Conservation (phyloP, 2,797 vertebrate genomes). For the Gymnodraco acuticeps region DNA sequence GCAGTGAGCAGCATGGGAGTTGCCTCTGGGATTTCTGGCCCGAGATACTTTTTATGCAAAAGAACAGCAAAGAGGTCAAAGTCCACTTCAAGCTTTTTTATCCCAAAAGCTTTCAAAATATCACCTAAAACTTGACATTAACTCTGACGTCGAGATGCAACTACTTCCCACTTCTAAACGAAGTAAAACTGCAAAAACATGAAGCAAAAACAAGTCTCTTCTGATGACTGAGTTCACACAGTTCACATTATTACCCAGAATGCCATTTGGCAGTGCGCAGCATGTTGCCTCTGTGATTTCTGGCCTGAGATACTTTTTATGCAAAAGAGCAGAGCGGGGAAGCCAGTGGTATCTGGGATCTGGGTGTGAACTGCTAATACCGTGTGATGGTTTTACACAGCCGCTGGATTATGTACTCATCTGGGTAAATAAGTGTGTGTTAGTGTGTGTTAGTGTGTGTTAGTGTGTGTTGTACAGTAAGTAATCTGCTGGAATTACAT, state of each 20-base stretch:
- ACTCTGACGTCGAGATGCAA: background rate
- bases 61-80: background rate
- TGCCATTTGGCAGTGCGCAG: constrained; percentile 31
- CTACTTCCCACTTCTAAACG: background rate
- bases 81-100: too few species aligned
- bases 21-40: background rate
- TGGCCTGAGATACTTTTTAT: background rate
- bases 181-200: background rate
- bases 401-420: constrained; percentile 29
- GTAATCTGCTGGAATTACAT: constrained; percentile 49
- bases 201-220: background rate
- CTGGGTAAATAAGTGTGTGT: constrained; percentile 11
- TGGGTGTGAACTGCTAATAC: constrained; percentile 44
- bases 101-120: too few species aligned
- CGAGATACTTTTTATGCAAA: background rate
- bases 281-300: background rate
- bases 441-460: constrained; percentile 20
- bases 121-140: background rate
- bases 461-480: background rate
- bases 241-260: constrained; percentile 39
- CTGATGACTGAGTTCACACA: background rate
- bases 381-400: constrained; percentile 26
- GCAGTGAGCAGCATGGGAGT: background rate
- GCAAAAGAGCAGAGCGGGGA: background rate
- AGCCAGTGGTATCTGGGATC: background rate